phyloP scores from a whole-genome alignment of 1,140 invertebrate species.

The Tetragonula clypearis region DNA sequence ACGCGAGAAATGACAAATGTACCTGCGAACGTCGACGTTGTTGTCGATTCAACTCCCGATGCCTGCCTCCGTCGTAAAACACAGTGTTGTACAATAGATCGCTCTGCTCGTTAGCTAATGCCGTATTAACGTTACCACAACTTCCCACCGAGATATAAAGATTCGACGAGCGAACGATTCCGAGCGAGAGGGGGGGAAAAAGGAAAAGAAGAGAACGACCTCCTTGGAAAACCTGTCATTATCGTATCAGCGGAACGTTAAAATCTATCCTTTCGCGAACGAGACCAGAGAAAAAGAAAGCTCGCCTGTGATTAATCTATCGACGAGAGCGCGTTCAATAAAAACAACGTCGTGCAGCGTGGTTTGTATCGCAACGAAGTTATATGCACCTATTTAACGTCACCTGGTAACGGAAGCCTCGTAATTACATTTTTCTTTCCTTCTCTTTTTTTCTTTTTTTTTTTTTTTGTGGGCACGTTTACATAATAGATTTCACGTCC shows the following conservation, averaged over 20 bases:
- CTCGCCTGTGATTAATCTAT: background rate
- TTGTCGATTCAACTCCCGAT: slow-evolving; percentile 5
- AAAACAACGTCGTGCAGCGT: background rate
- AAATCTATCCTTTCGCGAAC: background rate
- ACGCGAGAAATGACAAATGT: slow-evolving; percentile 34
- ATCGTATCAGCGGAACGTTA: background rate
- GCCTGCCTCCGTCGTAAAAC: slow-evolving; percentile 17
- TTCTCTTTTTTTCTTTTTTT: background rate
- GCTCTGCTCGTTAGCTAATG: slow-evolving; percentile 41
- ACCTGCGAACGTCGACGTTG: slow-evolving; percentile 14
- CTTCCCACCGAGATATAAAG: slow-evolving; percentile 18
- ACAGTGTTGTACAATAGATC: slow-evolving; percentile 12
- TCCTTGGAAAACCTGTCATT: slow-evolving; percentile 8
- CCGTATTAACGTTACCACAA: slow-evolving; percentile 34
- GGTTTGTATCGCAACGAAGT: background rate
- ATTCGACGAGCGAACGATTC: background rate
- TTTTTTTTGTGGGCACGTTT: background rate
- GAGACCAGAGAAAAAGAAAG: background rate
- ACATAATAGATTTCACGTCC: background rate
- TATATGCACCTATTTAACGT: background rate
- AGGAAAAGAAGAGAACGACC: background rate
- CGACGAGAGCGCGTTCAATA: background rate
- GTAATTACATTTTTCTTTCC: background rate
- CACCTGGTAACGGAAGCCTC: background rate
- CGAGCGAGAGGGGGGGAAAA: background rate